Percentiles rank a stretch among this genome's conserved stretches.
Conservation (phyloP, 1,140 invertebrate genomes). For the Lithobius niger region DNA sequence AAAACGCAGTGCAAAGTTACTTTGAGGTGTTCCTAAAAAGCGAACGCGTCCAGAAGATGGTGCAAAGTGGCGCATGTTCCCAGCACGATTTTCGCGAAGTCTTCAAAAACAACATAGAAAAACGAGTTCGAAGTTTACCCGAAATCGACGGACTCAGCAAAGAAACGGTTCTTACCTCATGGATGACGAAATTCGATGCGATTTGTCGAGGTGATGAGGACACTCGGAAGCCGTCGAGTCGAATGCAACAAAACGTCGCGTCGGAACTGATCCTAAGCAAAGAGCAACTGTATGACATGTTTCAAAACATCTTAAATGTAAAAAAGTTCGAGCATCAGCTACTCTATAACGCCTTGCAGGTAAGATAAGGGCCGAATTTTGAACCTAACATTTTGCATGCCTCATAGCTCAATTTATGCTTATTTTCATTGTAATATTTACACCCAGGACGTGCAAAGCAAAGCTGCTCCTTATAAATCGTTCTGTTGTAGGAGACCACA, state of each 20-base stretch:
- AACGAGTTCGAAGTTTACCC: constrained; percentile 87
- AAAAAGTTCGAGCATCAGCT: constrained; percentile 99
- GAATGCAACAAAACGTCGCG: constrained; percentile 72
- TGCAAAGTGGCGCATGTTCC: constrained; percentile 90
- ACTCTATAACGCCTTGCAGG: constrained; percentile 95
- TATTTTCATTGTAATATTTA: too few relatives aligned
- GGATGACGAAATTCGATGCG: constrained; percentile 99
- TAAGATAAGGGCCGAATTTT: too few relatives aligned
- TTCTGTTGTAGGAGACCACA: too few relatives aligned
- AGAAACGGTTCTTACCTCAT: constrained; percentile 95
- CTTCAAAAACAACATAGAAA: constrained; percentile 94
- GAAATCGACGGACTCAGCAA: constrained; percentile 99
- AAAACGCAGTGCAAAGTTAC: constrained; percentile 96
- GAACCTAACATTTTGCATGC: too few relatives aligned
- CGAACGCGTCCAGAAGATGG: constrained; percentile 88
- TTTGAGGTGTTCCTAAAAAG: constrained; percentile 95
- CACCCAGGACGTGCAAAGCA: too few relatives aligned
- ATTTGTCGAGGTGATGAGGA: constrained; percentile 89
- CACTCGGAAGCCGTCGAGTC: constrained; percentile 62
- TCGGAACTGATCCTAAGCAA: constrained; percentile 86
- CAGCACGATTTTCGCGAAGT: constrained; percentile 98
- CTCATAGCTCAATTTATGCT: too few relatives aligned
- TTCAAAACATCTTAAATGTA: constrained; percentile 94
- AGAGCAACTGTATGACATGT: constrained; percentile 98
- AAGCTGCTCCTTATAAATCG: too few relatives aligned